Evolutionary conservation across 2,888 invertebrate species (phyloP).

Genomic region (Eupithecia dodoneata): DNA sequence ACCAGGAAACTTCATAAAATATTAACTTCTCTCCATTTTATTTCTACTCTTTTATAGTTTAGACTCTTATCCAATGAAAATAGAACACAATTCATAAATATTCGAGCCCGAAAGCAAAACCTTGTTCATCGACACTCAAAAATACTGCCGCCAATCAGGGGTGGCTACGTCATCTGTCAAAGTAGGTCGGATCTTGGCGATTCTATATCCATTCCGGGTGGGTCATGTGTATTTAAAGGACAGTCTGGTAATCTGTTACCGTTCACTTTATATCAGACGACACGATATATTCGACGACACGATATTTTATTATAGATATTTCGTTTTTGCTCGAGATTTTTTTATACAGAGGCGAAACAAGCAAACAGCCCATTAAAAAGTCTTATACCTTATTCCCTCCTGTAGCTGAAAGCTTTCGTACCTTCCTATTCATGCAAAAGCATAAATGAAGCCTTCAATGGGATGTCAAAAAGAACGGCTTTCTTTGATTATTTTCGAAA

Average conservation of each 20-base stretch:
- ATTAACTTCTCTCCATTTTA: not conserved
- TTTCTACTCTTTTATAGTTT: not conserved
- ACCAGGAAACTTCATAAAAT: not conserved
- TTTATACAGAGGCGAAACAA: too few species aligned
- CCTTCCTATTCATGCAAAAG: too few species aligned
- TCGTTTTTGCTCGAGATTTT: too few species aligned
- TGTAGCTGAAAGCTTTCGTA: too few species aligned
- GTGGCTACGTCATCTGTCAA: constrained; percentile 7
- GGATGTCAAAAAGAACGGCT: too few species aligned
- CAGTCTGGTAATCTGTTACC: constrained; percentile 23
- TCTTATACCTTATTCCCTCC: too few species aligned
- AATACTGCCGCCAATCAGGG: constrained; percentile 3
- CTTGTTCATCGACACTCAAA: not conserved
- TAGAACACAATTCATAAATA: not conserved
- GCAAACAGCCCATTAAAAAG: too few species aligned
- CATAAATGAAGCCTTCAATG: too few species aligned
- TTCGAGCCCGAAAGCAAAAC: not conserved
- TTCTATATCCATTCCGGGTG: constrained; percentile 18
- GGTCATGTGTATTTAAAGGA: constrained; percentile 35
- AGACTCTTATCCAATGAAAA: not conserved
- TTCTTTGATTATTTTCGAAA: too few species aligned
- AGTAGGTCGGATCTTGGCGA: constrained; percentile 11
- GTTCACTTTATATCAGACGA: not conserved
- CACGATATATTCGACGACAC: constrained; percentile 2
- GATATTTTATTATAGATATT: not conserved